Conservation (phyloP, 2,797 vertebrate species). For the Ctenopoma kingsleyae region DNA sequence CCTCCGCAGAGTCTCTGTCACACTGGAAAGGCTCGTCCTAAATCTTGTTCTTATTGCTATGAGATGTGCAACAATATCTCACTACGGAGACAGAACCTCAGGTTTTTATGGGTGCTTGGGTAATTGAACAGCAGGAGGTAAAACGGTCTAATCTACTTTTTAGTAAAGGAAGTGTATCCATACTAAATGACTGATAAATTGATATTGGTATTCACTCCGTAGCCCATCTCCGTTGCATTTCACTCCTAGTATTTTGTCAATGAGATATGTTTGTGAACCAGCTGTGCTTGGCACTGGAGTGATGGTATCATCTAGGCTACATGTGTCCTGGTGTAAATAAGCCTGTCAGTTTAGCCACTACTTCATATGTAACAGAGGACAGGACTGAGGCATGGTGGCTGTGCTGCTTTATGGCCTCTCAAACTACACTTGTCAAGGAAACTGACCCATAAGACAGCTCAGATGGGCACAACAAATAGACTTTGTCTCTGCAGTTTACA, state of each 20-base stretch:
- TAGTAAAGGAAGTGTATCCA: slow-evolving; percentile 60
- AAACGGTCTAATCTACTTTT: slow-evolving; percentile 61
- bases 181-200: slow-evolving; percentile 60
- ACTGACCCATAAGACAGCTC: slow-evolving; percentile 58
- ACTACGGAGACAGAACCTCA: slow-evolving; percentile 62
- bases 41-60: slow-evolving; percentile 76
- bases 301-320: slow-evolving; percentile 65
- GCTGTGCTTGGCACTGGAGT: slow-evolving; percentile 48
- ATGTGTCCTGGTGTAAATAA: slow-evolving; percentile 75
- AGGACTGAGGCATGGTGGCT: slow-evolving; percentile 61
- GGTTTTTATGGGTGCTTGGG: slow-evolving; percentile 76
- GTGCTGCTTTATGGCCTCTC: slow-evolving; percentile 65
- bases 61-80: slow-evolving; percentile 62
- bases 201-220: slow-evolving; percentile 47
- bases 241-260: slow-evolving; percentile 54
- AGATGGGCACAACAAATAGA: slow-evolving; percentile 52
- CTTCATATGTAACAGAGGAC: slow-evolving; percentile 70
- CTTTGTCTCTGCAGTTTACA: slow-evolving; percentile 67
- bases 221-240: slow-evolving; percentile 28
- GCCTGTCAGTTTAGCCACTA: slow-evolving; percentile 69
- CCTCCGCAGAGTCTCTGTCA: slow-evolving; percentile 67
- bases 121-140: slow-evolving; percentile 77
- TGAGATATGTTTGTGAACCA: slow-evolving; percentile 46
- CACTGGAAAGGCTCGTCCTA: slow-evolving; percentile 63
- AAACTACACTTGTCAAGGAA: slow-evolving; percentile 74